Base-by-base conservation (phyloP, 2,113 vertebrate genomes). In the Dicentrarchus labrax region DNA sequence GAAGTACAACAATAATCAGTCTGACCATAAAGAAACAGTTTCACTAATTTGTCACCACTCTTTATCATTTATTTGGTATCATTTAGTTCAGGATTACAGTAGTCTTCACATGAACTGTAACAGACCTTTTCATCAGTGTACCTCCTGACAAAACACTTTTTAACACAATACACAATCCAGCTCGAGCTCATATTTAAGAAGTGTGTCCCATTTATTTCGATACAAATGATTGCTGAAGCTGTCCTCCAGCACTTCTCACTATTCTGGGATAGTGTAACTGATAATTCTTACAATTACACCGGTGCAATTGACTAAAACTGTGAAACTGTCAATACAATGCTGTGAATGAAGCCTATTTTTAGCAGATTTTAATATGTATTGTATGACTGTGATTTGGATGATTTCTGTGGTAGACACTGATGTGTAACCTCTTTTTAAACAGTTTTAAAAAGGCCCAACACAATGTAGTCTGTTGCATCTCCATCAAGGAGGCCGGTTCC, bases 401-500 rank as follows among this genome's bases (percentile, higher is more conserved):
- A 61, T 43, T 82, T 72, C 21, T 54, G 17, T 47, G 22, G 13
- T 24, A n/a, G 16, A 75, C 13, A 45, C 9, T 6, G 41, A 54
- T 47, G 12, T 47, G 1, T 17, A 12, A 36, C 6, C 11, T 76
- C 13, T 8, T 59, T 70, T 90, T 47, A 94, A 76, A 75, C 48
- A 0, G 78, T 87, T 75, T 94, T 85, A 69, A 96, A 95, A 79
- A 96, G 88, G 10, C 86, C 83, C 0, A 94, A 91, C 38, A 99
- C 93, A 10, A 97, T 86, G 62, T 99, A 99, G 82, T 99, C 96
- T 0, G 91, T 92, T 57, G 93, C 95, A 53, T 88, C 80, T 15
- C 98, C 98, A 0, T 99, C 97, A 5, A 99, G 95, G 48, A 99
- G 93, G 21, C 97, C 97, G 38, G 95, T 92, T 48, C 97, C 98